Evolutionary conservation across 2,113 vertebrate species (phyloP).

Genomic region (Tiliqua scincoides): DNA sequence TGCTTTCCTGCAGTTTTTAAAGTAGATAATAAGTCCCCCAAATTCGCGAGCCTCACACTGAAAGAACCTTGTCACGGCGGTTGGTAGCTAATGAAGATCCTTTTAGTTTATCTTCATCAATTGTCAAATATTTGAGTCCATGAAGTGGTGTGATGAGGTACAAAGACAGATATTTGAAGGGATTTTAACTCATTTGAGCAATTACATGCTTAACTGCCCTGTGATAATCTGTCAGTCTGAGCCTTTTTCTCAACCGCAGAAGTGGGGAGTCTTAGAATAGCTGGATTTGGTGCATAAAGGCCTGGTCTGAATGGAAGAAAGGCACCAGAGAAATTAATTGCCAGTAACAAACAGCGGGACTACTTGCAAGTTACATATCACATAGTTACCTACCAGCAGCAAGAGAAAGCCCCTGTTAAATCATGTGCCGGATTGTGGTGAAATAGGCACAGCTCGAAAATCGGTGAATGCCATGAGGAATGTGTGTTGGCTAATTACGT

Average conservation of each 20-base stretch:
- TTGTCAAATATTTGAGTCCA: conserved; percentile 99
- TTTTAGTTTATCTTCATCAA: conserved; percentile 98
- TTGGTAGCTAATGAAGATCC: conserved; percentile 93
- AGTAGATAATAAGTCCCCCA: conserved; percentile 84
- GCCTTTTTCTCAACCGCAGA: conserved; percentile 87
- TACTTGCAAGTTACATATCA: conserved; percentile 95
- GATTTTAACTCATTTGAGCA: conserved; percentile 99
- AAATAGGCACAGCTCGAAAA: conserved; percentile 63
- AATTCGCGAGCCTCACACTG: conserved; percentile 82
- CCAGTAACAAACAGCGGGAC: conserved; percentile 99
- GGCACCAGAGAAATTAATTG: conserved; percentile 99
- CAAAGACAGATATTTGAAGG: conserved; percentile 99
- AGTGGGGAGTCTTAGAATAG: conserved; percentile 94
- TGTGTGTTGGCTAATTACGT: conserved; percentile 52
- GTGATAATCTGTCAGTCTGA: conserved; percentile 98
- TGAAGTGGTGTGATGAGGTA: conserved; percentile 99
- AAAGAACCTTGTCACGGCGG: conserved; percentile 88
- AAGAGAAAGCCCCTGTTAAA: conserved; percentile 76
- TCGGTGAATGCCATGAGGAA: conserved; percentile 36
- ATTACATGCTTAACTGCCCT: conserved; percentile 99
- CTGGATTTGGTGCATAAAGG: conserved; percentile 99
- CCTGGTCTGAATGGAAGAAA: conserved; percentile 95
- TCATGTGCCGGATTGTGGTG: conserved; percentile 65
- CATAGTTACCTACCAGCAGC: conserved; percentile 91
- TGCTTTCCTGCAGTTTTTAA: conserved; percentile 83